A percentile compares a stretch with the other conserved stretches of the same genome.
phyloP scores from a whole-genome alignment of 2,888 invertebrate genomes.

The Drosophila pseudotalamancana region DNA sequence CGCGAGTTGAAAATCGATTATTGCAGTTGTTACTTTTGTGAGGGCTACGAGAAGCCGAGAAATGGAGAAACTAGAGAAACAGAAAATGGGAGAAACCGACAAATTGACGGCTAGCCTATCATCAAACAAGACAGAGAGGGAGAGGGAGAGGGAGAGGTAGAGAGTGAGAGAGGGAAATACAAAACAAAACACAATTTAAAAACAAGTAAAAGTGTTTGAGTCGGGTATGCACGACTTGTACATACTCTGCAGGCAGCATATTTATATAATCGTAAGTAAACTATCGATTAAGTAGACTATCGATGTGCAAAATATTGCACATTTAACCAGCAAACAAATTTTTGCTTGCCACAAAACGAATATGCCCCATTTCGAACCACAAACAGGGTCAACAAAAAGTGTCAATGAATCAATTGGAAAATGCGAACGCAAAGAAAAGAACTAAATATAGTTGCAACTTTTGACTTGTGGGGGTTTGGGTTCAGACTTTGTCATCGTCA shows the following conservation, averaged over 20 bases:
- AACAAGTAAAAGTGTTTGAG: neutral
- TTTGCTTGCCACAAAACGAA: neutral
- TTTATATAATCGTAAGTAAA: too few species aligned
- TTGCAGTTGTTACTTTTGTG: slow-evolving; percentile 59
- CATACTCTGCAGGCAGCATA: neutral
- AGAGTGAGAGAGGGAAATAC: slow-evolving; percentile 5
- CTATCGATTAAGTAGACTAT: too few species aligned
- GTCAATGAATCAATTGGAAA: slow-evolving; percentile 60
- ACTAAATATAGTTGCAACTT: slow-evolving; percentile 27
- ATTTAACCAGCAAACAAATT: too few species aligned
- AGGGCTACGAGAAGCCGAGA: slow-evolving; percentile 7
- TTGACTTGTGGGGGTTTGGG: neutral
- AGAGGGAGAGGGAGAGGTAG: slow-evolving; percentile 25
- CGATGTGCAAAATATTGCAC: too few species aligned
- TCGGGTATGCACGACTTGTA: neutral
- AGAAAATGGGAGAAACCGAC: neutral
- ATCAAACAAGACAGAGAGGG: slow-evolving; percentile 32
- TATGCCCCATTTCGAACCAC: neutral
- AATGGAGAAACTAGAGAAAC: neutral
- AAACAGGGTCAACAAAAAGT: slow-evolving; percentile 11
- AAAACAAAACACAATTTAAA: neutral
- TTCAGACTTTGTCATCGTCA: slow-evolving; percentile 52
- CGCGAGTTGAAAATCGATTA: slow-evolving; percentile 45
- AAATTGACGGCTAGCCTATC: slow-evolving; percentile 22
- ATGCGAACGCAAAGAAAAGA: slow-evolving; percentile 15